phyloP scores from a whole-genome alignment of 1,140 invertebrate genomes.

The Drosophila sp. region DNA sequence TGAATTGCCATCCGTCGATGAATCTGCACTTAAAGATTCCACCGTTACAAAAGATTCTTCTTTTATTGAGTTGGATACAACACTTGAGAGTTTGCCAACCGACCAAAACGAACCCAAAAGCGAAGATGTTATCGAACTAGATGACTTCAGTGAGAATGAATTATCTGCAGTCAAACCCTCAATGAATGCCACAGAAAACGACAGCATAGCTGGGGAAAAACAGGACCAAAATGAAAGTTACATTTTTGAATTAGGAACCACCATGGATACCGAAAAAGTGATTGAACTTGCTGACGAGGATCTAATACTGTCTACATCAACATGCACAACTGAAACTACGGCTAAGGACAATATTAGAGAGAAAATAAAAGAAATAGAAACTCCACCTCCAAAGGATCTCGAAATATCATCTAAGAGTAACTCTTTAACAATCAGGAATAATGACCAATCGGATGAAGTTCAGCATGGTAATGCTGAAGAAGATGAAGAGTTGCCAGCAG shows the following conservation, averaged over 20 bases:
- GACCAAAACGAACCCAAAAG: background rate
- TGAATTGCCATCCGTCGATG: background rate
- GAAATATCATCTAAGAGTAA: background rate
- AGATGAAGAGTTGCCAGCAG: background rate
- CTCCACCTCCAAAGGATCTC: background rate
- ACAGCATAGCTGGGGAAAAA: background rate
- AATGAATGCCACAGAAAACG: background rate
- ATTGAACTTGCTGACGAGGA: background rate
- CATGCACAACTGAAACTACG: background rate
- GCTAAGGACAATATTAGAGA: no score
- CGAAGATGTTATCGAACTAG: slow-evolving; percentile 13
- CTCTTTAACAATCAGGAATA: background rate
- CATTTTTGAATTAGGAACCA: background rate
- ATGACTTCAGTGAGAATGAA: slow-evolving; percentile 11
- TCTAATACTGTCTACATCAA: background rate
- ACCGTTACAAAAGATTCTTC: slow-evolving; percentile 1
- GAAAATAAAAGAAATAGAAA: background rate
- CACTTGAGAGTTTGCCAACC: background rate
- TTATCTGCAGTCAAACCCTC: background rate
- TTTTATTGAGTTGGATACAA: slow-evolving; percentile 30
- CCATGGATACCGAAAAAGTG: background rate
- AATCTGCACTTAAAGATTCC: background rate
- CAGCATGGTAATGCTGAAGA: background rate
- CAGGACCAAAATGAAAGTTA: background rate
- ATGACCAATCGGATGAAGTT: background rate